These are phyloP conservation scores for Thamnophis sirtalis DNA, from an alignment of 2,113 vertebrate species.

Conservation along the genomic window DNA sequence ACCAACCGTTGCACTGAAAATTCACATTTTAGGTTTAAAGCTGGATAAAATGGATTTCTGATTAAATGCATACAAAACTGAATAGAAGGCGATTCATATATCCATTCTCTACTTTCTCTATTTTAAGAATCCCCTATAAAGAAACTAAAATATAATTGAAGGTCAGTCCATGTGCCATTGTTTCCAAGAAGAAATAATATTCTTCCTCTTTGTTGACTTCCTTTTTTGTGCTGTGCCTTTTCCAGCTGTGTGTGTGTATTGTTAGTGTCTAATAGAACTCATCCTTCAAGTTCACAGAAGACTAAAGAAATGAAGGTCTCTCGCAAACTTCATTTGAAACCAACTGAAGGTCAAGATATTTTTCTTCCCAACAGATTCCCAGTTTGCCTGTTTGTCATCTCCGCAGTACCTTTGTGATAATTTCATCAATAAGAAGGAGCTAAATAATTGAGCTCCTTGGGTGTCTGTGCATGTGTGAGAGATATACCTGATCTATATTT, in stretches of 20 bases:
- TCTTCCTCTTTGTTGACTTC: constrained; percentile 10
- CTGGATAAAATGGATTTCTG: neutral
- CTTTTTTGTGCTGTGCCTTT: neutral
- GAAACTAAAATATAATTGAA: neutral
- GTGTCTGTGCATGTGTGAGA: constrained; percentile 9
- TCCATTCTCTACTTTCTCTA: neutral
- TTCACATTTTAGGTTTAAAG: neutral
- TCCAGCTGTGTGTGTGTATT: neutral
- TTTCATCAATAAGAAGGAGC: constrained; percentile 61
- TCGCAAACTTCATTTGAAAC: constrained; percentile 43
- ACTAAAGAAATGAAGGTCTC: constrained; percentile 40
- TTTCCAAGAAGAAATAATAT: neutral
- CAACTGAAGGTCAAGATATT: constrained; percentile 59
- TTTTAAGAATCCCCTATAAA: neutral
- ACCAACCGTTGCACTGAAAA: neutral
- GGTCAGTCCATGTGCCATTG: neutral
- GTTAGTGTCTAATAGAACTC: constrained; percentile 53
- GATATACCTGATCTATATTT: constrained; percentile 63
- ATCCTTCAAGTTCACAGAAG: constrained; percentile 52
- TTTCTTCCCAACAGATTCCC: constrained; percentile 50
- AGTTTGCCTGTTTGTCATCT: constrained; percentile 57
- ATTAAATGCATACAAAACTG: neutral
- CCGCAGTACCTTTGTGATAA: constrained; percentile 57
- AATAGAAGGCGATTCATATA: neutral
- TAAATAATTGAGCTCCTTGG: constrained; percentile 58